These are phyloP conservation scores for Drosophila melanogaster DNA, from an alignment of 1,140 invertebrate species.

Conservation along the genomic window Release_6_plus_ISO1_MT NT_033777.3:19539501-19540000, in stretches of 20 bases:
- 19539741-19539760: conserved; percentile 62
- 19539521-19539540: conserved; percentile 72
- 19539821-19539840: conserved; percentile 57
- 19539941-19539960: conserved; percentile 48
- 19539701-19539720: conserved; percentile 49
- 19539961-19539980: conserved; percentile 10
- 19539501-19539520: conserved; percentile 52
- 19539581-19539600: conserved; percentile 65
- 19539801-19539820: conserved; percentile 11
- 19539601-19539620: conserved; percentile 51
- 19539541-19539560: conserved; percentile 50
- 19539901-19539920: conserved; percentile 83
- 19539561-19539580: conserved; percentile 13
- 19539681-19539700: conserved; percentile 48
- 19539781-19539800: conserved; percentile 8
- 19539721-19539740: conserved; percentile 23
- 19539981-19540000: conserved; percentile 27
- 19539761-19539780: conserved; percentile 62
- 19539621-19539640: conserved; percentile 56
- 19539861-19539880: conserved; percentile 1
- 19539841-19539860: conserved; percentile 15
- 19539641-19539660: conserved; percentile 44
- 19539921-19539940: conserved; percentile 79
- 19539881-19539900: conserved; percentile 67
- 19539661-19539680: conserved; percentile 38